Base-by-base conservation (phyloP, 1,140 invertebrate genomes). In the Drosophila funebris region DNA sequence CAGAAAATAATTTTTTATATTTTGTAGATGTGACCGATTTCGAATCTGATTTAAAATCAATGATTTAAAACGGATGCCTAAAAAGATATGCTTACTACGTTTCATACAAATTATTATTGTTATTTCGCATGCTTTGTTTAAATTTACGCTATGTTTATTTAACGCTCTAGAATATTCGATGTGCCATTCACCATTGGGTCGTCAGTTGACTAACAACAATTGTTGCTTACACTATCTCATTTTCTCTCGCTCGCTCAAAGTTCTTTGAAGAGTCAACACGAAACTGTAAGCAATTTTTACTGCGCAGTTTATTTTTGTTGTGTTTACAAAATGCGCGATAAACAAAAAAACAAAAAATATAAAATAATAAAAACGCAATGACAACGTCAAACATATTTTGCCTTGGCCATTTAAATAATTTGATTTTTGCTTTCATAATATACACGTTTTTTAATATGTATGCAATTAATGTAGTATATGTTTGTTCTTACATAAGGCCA, bases 311-410 rank as follows among this genome's bases (percentile, higher is more conserved):
- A 88, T 82, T 87, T 82, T 67, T 75, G 74, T 78, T 88, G 44
- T 80, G 66, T 87, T 87, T 78, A 82, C 78, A 87, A 87, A 87
- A 70, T 87, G 78, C 83, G 82, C 82, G 83, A 67, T 87, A 88
- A 87, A 87, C 77, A 85, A 87, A 88, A 87, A 87, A 77, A 75
- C 22, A 63, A 46, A 61, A 62, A 67, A 24, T 22, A 62, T 66
- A 5, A 52, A 57, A 57, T n/a, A n/a, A 53, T 3, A 31, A 37
- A 37, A 37, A 37, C 14, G 58, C 57, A 74, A 52, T 60, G 60
- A 72, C 58, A 76, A 41, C 83, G 62, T 60, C 82, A 85, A 87
- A 85, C 83, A 85, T 61, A 74, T 71, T 67, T 76, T 46, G 71
- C 62, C 56, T 73, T 66, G 68, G 61, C 61, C 56, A 82, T 78